phyloP scores from a whole-genome alignment of 2,113 vertebrate species.

The Varanus komodoensis region DNA sequence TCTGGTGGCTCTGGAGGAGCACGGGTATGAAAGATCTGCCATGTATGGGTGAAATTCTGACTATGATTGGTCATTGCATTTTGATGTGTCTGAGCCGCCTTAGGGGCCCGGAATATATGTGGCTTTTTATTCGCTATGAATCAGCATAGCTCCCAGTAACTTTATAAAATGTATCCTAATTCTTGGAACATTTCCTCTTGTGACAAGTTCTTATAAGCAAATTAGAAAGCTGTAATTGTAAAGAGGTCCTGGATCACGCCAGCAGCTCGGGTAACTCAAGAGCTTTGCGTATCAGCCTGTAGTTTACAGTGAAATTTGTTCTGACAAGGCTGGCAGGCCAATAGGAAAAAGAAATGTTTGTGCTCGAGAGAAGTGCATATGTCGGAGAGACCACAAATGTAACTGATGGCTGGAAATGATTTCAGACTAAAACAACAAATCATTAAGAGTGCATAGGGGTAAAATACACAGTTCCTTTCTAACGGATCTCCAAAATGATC shows the following conservation, averaged over 20 bases:
- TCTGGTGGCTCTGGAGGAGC: neutral
- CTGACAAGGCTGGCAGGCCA: slow-evolving; percentile 90
- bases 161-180: slow-evolving; percentile 58
- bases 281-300: slow-evolving; percentile 84
- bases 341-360: slow-evolving; percentile 92
- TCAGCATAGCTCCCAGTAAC: neutral
- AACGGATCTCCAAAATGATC: slow-evolving; percentile 81
- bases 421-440: slow-evolving; percentile 94
- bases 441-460: slow-evolving; percentile 91
- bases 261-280: slow-evolving; percentile 82
- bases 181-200: slow-evolving; percentile 73
- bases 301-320: slow-evolving; percentile 87
- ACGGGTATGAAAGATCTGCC: neutral
- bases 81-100: neutral
- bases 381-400: slow-evolving; percentile 79
- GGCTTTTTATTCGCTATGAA: slow-evolving; percentile 14
- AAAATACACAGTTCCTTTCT: slow-evolving; percentile 96
- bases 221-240: slow-evolving; percentile 82
- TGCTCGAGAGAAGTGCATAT: slow-evolving; percentile 80
- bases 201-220: slow-evolving; percentile 77
- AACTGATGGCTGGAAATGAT: slow-evolving; percentile 96
- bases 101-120: neutral
- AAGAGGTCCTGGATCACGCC: slow-evolving; percentile 82
- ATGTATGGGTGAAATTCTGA: neutral
- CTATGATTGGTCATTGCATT: neutral